Conservation (phyloP, 2,888 invertebrate genomes). For the Ochropacha duplaris region DNA sequence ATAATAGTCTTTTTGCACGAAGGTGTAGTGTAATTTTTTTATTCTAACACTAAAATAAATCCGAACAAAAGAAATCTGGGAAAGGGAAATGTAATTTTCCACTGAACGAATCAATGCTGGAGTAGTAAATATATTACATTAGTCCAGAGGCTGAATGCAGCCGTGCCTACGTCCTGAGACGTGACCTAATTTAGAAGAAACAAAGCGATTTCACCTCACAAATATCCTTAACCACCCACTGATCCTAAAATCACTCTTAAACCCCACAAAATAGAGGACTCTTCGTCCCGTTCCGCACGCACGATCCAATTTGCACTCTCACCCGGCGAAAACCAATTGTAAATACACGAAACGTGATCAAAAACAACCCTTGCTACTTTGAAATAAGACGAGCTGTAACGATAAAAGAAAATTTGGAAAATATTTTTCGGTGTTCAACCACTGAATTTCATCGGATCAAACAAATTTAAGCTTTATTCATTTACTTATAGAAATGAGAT, state of each 20-base stretch:
- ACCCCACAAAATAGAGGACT: conserved; percentile 31
- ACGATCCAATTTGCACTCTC: conserved; percentile 39
- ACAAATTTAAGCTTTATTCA: conserved; percentile 21
- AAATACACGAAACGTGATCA: conserved; percentile 27
- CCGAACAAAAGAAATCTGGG: not conserved
- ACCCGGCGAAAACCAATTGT: conserved; percentile 35
- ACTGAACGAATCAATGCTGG: conserved; percentile 39
- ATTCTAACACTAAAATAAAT: not conserved
- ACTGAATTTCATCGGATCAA: conserved; percentile 3
- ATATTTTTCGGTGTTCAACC: conserved; percentile 14
- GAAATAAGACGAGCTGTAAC: conserved; percentile 26
- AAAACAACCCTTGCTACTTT: conserved; percentile 35
- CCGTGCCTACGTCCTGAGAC: conserved; percentile 51
- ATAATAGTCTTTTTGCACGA: too few species aligned
- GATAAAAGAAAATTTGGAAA: conserved; percentile 26
- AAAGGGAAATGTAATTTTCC: conserved; percentile 24
- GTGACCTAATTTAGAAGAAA: conserved; percentile 73
- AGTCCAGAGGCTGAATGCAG: conserved; percentile 52
- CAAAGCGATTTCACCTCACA: conserved; percentile 55
- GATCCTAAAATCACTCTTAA: conserved; percentile 40
- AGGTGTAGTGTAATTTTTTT: too few species aligned
- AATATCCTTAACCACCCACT: conserved; percentile 22
- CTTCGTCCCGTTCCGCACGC: conserved; percentile 21
- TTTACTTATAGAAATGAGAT: conserved; percentile 9
- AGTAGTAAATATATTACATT: conserved; percentile 52